A percentile compares a stretch with the other conserved stretches of the same genome.
Conservation (phyloP, 2,113 vertebrate genomes). For the Sylvia atricapilla region DNA sequence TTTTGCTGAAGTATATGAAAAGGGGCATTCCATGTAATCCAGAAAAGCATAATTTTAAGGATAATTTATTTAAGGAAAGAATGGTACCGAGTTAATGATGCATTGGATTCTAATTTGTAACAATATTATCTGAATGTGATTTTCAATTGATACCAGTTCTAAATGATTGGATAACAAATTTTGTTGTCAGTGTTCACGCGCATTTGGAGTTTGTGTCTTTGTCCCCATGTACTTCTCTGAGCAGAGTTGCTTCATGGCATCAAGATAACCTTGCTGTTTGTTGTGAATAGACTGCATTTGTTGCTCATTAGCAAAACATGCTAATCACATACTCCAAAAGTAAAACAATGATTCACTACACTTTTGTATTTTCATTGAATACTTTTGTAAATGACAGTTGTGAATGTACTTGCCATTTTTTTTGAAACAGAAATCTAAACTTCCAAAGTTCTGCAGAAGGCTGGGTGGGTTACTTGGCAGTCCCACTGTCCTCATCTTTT, state of each 20-base stretch:
- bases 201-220: not conserved
- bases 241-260: not conserved
- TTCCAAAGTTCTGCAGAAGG: not conserved
- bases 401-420: not conserved
- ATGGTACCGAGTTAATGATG: not conserved
- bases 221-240: not conserved
- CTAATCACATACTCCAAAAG: not conserved
- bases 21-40: not conserved
- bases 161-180: not conserved
- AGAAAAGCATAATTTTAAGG: not conserved
- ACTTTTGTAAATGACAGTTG: not conserved
- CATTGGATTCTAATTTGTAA: not conserved
- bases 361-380: not conserved
- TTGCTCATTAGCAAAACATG: not conserved
- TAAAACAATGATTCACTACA: not conserved
- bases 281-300: not conserved
- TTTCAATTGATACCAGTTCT: not conserved
- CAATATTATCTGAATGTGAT: not conserved
- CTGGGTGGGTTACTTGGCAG: not conserved
- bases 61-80: not conserved
- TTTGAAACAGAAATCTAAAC: not conserved
- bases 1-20: not conserved
- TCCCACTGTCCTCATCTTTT: not conserved
- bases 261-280: not conserved
- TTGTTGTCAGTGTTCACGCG: not conserved